Base-by-base conservation (phyloP, 2,888 invertebrate species). In the Philaethria dido region DNA sequence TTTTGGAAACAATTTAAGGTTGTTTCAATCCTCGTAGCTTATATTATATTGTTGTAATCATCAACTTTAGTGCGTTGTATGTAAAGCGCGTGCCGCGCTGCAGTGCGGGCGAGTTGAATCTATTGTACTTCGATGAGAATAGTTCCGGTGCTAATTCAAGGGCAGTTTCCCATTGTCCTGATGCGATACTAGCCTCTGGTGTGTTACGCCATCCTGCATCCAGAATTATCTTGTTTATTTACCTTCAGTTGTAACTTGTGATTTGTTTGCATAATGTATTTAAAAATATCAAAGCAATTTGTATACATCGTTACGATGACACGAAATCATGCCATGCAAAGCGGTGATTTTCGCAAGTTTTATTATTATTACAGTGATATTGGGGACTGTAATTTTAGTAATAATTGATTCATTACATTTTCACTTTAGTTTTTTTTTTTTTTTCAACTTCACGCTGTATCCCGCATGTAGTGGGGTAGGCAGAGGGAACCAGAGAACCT, bases 61-160 rank as follows among this genome's bases (percentile, higher is more conserved):
- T 73, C 66, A 74, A 78, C 74, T 80, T 81, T 77, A 69, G 57
- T 69, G 63, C 39, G 67, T 64, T 81, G 84, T 45, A 20, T 68
- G 84, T 45, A 20, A 68, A 75, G 80, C 84, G 82, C 85, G 84
- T 88, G 86, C 80, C 79, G 73, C 74, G 74, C 78, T 79, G 79
- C 83, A 81, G 82, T 86, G 84, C 85, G 86, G 86, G 81, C 84
- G 85, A 85, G 87, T 86, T 84, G 85, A 84, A 85, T 79, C 85
- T 76, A 89, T 90, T 90, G 88, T 90, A 84, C 77, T 66, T 75
- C 84, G 78, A 81, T 80, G 87, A 88, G 88, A 89, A 88, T 86
- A 82, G 86, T 84, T 87, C 86, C 87, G 86, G 86, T 85, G 86
- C 77, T 89, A 86, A 89, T 89, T 89, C 91, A 90, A 90, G 91